These are phyloP conservation scores for Orchestia grillus DNA, from an alignment of 1,140 invertebrate species.

Conservation along the genomic window DNA sequence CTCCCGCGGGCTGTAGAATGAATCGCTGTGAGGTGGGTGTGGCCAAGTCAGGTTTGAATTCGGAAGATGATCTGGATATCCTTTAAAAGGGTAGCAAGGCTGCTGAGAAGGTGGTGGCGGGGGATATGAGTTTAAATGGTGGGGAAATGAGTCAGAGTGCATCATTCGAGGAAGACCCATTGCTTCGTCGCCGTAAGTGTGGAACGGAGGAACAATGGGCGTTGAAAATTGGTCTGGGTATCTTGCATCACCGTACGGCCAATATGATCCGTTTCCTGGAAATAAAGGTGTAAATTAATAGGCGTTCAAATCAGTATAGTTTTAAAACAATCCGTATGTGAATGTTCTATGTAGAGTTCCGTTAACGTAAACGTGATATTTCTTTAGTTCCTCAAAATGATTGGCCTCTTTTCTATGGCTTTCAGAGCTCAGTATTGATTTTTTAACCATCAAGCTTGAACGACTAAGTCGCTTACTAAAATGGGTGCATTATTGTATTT, in stretches of 20 bases:
- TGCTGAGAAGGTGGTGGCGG: neutral
- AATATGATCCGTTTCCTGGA: neutral
- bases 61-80: neutral
- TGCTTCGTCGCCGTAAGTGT: neutral
- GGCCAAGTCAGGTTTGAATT: neutral
- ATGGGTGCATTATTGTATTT: too few species aligned
- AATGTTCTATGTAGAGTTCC: too few species aligned
- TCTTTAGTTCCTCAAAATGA: too few species aligned
- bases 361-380: too few species aligned
- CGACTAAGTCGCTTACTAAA: too few species aligned
- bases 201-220: neutral
- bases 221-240: neutral
- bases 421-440: too few species aligned
- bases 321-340: too few species aligned
- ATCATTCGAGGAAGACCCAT: neutral
- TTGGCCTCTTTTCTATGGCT: too few species aligned
- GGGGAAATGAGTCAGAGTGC: neutral
- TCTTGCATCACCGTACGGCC: constrained; percentile 6
- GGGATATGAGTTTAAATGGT: neutral
- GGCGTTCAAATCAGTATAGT: neutral
- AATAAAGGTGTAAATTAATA: neutral
- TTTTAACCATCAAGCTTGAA: too few species aligned
- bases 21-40: neutral
- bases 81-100: neutral
- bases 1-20: neutral